Percentiles rank a stretch among this genome's conserved stretches.
Conservation (phyloP, 2,888 invertebrate species). For the Chrysodeixis includens region DNA sequence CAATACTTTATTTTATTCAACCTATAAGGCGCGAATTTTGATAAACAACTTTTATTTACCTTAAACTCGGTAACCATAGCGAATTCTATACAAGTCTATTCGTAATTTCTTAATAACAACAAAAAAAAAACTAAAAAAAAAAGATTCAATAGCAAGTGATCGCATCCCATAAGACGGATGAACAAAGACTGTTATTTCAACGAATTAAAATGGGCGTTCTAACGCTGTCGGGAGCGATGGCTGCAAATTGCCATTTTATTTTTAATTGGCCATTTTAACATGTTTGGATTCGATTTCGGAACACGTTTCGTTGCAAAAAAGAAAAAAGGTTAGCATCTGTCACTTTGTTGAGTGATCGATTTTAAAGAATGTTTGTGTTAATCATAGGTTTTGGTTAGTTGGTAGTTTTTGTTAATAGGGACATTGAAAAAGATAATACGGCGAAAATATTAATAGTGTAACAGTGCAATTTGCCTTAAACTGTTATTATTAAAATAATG, state of each 20-base stretch:
- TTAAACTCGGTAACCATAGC: slow-evolving; percentile 35
- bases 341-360: slow-evolving; percentile 63
- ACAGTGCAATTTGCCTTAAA: no score
- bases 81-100: slow-evolving; percentile 31
- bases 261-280: slow-evolving; percentile 78
- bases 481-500: no score
- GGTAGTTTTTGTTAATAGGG: slow-evolving; percentile 45
- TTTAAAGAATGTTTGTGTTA: slow-evolving; percentile 47
- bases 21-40: slow-evolving; percentile 14
- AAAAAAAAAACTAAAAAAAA: slow-evolving; percentile 28
- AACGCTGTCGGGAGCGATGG: slow-evolving; percentile 71
- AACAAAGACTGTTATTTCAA: slow-evolving; percentile 78
- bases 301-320: slow-evolving; percentile 65
- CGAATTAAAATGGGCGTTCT: slow-evolving; percentile 74
- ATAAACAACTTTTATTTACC: slow-evolving; percentile 29
- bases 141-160: slow-evolving; percentile 50
- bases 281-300: slow-evolving; percentile 77
- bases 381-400: slow-evolving; percentile 40
- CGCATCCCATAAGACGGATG: slow-evolving; percentile 34
- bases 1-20: no score
- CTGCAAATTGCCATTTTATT: slow-evolving; percentile 73
- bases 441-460: no score
- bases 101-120: slow-evolving; percentile 13
- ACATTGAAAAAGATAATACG: slow-evolving; percentile 39
- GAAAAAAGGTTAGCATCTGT: slow-evolving; percentile 67